Base-by-base conservation (phyloP, 2,888 invertebrate genomes). In the Troglohyphantes excavatus region DNA sequence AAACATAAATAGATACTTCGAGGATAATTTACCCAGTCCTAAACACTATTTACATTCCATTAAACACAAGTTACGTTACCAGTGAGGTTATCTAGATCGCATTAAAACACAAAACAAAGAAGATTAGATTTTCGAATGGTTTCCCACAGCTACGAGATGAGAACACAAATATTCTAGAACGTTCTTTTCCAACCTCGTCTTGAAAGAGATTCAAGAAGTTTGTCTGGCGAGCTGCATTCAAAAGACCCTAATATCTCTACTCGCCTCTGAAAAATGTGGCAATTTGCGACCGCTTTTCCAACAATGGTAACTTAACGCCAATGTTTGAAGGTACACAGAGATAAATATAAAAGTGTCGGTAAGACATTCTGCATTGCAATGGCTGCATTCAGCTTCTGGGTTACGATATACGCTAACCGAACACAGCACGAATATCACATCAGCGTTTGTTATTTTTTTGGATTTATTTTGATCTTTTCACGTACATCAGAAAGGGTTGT, bases 401-500 rank as follows among this genome's bases (percentile, higher is more conserved):
- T 19, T 23, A n/a, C 26, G 46, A n/a, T 23, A 33, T 33, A 26
- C 39, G 63, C 78, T 26, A 65, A 65, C 65, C 65, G 78, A 78
- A 63, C 78, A 78, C 65, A 78, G 63, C 78, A 78, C 26, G 78
- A 46, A 78, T 65, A 65, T 78, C 39, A n/a, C 78, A 78, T 65
- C 76, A 63, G 63, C 63, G 39, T 78, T 39, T 78, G 65, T 78
- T 78, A 43, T 39, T 78, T 65, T 26, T 78, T 53, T 43, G 39
- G n/a, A 27, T 78, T 33, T 78, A 23, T 26, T 43, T 63, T 43
- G 39, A 78, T 65, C 39, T 78, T 78, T 78, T 75, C 23, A 78
- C 65, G 78, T n/a, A 65, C 43, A 33, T 65, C 65, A 65, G 63
- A 43, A 78, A 65, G 39, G 43, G 43, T 63, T 65, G 27, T 65